Evolutionary conservation across 2,888 invertebrate genomes (phyloP).

Genomic region (Graphium colonna): DNA sequence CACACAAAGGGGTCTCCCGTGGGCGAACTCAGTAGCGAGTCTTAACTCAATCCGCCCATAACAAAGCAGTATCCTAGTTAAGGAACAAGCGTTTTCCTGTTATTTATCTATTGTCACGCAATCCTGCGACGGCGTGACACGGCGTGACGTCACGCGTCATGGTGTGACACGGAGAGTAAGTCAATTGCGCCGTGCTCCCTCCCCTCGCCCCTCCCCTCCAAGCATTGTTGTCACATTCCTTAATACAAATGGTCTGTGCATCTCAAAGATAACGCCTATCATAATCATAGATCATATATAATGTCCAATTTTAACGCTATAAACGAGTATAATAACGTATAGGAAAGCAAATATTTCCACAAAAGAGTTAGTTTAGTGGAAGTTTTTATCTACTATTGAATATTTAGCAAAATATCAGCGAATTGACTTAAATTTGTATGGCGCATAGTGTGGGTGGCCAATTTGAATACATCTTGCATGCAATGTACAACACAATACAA

Average conservation of each 20-base stretch:
- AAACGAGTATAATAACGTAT: no score
- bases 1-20: no score
- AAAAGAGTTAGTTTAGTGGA: no score
- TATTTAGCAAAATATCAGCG: no score
- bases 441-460: no score
- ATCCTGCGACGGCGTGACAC: slow-evolving; percentile 15
- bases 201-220: slow-evolving; percentile 10
- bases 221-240: slow-evolving; percentile 70
- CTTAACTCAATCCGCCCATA: slow-evolving; percentile 14
- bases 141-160: slow-evolving; percentile 11
- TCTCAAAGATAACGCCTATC: slow-evolving; percentile 48
- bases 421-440: no score
- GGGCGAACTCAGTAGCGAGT: no score
- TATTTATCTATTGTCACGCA: slow-evolving; percentile 23
- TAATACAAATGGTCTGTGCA: slow-evolving; percentile 43
- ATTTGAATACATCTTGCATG: no score
- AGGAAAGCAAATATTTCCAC: no score
- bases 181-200: slow-evolving; percentile 23
- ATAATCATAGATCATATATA: not conserved
- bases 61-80: slow-evolving; percentile 22
- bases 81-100: slow-evolving; percentile 22
- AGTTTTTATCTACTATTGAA: no score
- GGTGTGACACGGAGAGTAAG: slow-evolving; percentile 19
- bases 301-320: no score
- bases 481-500: no score